Evolutionary conservation across 2,888 invertebrate genomes (phyloP).

Genomic region (Heliconius ethilla): DNA sequence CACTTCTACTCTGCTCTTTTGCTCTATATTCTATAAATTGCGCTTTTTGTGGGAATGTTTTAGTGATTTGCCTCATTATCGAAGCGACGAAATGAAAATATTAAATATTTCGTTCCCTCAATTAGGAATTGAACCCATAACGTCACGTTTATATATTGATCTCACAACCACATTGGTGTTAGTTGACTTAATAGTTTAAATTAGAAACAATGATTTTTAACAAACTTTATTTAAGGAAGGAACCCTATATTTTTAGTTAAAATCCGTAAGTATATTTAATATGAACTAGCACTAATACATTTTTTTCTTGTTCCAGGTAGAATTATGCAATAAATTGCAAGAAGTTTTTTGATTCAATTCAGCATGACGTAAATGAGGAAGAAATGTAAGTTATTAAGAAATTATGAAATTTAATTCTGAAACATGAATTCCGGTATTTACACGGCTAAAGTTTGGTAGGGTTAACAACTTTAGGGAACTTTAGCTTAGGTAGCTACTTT

Average conservation of each 20-base stretch:
- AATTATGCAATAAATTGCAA: conserved; percentile 81
- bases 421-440: conserved; percentile 23
- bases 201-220: too few relatives aligned
- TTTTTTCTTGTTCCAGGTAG: conserved; percentile 81
- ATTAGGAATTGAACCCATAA: neutral
- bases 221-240: too few relatives aligned
- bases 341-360: conserved; percentile 71
- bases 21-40: too few relatives aligned
- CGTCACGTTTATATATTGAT: too few relatives aligned
- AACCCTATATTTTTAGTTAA: too few relatives aligned
- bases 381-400: conserved; percentile 70
- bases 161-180: too few relatives aligned
- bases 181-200: too few relatives aligned
- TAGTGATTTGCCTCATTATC: neutral
- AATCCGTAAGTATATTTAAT: neutral
- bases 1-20: too few relatives aligned
- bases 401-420: conserved; percentile 53
- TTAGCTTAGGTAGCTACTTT: neutral
- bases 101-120: neutral
- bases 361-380: conserved; percentile 61
- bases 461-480: neutral
- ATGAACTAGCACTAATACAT: conserved; percentile 71
- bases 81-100: neutral
- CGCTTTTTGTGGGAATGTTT: too few relatives aligned
- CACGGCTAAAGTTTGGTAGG: neutral